These are phyloP conservation scores for Bubalus kerabau DNA, from an alignment of 2,113 vertebrate species.

Conservation along the genomic window DNA sequence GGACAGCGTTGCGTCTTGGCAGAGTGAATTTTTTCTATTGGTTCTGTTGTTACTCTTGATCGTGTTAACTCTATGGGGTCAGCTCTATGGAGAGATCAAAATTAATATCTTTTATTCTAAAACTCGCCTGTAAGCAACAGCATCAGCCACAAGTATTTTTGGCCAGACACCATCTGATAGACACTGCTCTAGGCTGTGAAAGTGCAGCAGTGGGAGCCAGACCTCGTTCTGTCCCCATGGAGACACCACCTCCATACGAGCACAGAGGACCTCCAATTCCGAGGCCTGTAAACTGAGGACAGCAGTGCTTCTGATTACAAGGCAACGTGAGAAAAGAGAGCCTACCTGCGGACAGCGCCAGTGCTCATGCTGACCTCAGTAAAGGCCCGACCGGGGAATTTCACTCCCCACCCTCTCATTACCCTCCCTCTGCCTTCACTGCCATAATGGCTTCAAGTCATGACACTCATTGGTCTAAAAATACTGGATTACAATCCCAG, in stretches of 20 bases:
- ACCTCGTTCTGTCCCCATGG: rapidly evolving
- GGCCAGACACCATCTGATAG: neutral
- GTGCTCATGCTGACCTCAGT: neutral
- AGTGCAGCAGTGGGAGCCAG: neutral
- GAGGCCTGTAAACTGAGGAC: neutral
- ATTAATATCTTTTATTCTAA: neutral
- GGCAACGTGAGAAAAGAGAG: neutral
- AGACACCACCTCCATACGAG: neutral
- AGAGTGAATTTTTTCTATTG: neutral
- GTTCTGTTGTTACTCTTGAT: neutral
- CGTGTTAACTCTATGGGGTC: neutral
- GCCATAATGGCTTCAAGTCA: neutral
- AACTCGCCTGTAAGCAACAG: neutral
- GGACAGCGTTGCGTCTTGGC: neutral
- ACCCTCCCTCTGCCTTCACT: neutral
- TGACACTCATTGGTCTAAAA: neutral
- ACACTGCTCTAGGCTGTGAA: neutral
- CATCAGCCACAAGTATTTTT: neutral
- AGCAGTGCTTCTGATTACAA: neutral
- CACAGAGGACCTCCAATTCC: neutral
- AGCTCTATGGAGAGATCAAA: neutral
- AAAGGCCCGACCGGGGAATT: neutral
- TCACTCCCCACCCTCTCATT: neutral
- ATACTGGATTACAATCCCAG: neutral
- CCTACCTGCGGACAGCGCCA: rapidly evolving